Evolutionary conservation across 1,140 invertebrate species (phyloP), one percentile per base, ranked within the genome.

Genomic region (Drosophila ficusphila): DNA sequence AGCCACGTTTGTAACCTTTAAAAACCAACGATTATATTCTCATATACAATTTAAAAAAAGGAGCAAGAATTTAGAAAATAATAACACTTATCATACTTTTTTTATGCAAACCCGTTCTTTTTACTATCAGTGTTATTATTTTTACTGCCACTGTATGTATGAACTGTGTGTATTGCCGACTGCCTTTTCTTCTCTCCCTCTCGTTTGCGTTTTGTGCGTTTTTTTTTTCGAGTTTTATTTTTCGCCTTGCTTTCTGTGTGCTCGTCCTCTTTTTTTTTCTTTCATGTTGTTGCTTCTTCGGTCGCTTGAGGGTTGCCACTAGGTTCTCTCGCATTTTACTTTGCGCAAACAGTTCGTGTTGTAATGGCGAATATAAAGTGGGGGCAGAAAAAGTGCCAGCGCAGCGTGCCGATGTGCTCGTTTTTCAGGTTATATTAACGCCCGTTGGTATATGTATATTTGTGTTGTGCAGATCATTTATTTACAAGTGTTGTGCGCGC

Each of bases 171-270:
- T 53, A 25, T 68, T 23, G 21, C 9, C 8, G 61, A 48, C 31
- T 58, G 31, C 56, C 52, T 27, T 64, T 36, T 64, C 60, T 34
- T 34, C 16, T 12, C 34, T 5, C 53, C 14, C 36, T 12, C 44
- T 47, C 11, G 11, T 33, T 31, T 54, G 54, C 9, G 19, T 54
- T 67, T 57, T 74, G 57, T 70, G 46, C 34, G 48, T 75, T 65
- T 73, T 69, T 65, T 73, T 69, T 68, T 73, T 73, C 31, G 34
- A 51, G 58, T 68, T 46, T 58, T 77, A 74, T 62, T 75, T 60
- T 82, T 58, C 44, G 54, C 47, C 36, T 69, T 79, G 42, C 23
- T 42, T 42, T 47, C 39, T 68, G 47, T 73, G 38, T 47, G 38
- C 34, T 42, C 48, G 44, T 68, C 46, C 42, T 67, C 34, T 38